Conservation (phyloP, 2,888 invertebrate species). For the Calliopum simillimum region DNA sequence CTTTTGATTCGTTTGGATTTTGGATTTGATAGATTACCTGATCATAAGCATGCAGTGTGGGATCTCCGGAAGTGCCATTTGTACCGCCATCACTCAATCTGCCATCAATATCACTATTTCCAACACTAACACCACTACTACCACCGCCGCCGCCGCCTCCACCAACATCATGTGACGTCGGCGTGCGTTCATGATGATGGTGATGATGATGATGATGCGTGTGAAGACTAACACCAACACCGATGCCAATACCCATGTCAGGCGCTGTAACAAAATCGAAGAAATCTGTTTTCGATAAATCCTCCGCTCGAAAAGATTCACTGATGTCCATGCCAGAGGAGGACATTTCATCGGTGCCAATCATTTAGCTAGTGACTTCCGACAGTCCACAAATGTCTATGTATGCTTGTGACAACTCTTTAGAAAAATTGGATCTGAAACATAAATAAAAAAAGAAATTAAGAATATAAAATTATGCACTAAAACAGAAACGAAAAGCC, state of each 20-base stretch:
- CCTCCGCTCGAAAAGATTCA: constrained; percentile 82
- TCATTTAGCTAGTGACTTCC: constrained; percentile 53
- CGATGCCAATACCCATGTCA: constrained; percentile 71
- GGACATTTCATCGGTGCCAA: constrained; percentile 67
- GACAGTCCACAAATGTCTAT: not conserved
- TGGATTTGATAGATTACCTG: constrained; percentile 57
- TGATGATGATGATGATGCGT: constrained; percentile 54
- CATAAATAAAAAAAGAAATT: not conserved
- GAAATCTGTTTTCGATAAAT: constrained; percentile 88
- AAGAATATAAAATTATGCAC: not conserved
- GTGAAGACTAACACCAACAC: constrained; percentile 58
- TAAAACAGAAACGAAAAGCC: constrained; percentile 21
- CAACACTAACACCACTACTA: constrained; percentile 42
- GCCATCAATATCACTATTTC: constrained; percentile 41
- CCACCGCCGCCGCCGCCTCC: constrained; percentile 50
- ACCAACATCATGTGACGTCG: constrained; percentile 51
- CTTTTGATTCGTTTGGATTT: too few species aligned
- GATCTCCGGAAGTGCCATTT: constrained; percentile 57
- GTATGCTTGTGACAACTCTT: not conserved
- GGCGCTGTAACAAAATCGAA: constrained; percentile 90
- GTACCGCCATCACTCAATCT: constrained; percentile 46
- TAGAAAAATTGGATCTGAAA: constrained; percentile 19
- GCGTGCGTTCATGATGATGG: constrained; percentile 55
- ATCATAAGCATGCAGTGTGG: constrained; percentile 66
- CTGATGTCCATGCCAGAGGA: constrained; percentile 82